A percentile compares a stretch with the other conserved stretches of the same genome.
Evolutionary conservation across 2,888 invertebrate genomes (phyloP).

Genomic region (Euclidia mi): DNA sequence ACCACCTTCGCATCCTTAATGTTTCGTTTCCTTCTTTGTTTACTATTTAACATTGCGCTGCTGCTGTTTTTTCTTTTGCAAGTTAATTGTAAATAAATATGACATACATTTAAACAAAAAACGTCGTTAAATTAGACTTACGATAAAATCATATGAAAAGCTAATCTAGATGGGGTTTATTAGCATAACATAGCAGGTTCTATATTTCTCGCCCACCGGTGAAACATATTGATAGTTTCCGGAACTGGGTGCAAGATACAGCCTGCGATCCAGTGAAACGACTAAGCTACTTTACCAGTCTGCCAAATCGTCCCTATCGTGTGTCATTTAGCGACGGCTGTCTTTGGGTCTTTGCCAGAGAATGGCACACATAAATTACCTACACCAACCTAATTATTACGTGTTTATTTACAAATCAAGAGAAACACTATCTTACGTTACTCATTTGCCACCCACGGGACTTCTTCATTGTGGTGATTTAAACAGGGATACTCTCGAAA

Average conservation of each 20-base stretch:
- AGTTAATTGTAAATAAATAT: too few species aligned
- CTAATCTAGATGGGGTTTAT: too few species aligned
- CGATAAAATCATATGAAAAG: too few species aligned
- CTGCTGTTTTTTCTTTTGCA: constrained; percentile 51
- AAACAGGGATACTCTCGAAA: neutral
- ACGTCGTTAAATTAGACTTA: too few species aligned
- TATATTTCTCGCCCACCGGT: too few species aligned
- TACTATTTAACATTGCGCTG: constrained; percentile 53
- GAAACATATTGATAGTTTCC: constrained; percentile 56
- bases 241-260: constrained; percentile 50
- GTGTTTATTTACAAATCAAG: constrained; percentile 42
- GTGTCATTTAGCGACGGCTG: constrained; percentile 68
- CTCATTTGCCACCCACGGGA: constrained; percentile 12
- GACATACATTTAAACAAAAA: too few species aligned
- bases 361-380: constrained; percentile 63
- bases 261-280: constrained; percentile 55
- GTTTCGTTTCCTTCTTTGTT: constrained; percentile 78
- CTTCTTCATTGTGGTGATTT: constrained; percentile 11
- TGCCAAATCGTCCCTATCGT: constrained; percentile 69
- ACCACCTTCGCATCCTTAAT: constrained; percentile 86
- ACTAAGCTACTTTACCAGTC: constrained; percentile 58
- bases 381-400: constrained; percentile 60
- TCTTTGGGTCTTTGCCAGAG: constrained; percentile 67
- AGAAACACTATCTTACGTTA: constrained; percentile 19
- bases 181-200: too few species aligned